A percentile compares a stretch with the other conserved stretches of the same genome.
Conservation (phyloP, 2,888 invertebrate species). For the Galerucella pusilla region DNA sequence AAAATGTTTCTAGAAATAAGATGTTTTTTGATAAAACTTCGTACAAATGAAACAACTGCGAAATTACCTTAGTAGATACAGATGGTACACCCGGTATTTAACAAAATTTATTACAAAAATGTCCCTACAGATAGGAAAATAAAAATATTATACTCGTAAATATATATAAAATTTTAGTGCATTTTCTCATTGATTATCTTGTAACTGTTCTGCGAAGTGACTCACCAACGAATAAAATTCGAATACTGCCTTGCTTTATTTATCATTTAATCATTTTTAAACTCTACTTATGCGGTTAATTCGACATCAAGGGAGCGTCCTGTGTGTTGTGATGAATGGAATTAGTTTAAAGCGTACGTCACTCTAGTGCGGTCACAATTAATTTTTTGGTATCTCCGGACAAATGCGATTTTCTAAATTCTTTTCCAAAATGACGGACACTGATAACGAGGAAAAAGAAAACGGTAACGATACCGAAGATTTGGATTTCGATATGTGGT, state of each 20-base stretch:
- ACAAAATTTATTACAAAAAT: too few relatives aligned
- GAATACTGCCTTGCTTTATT: conserved; percentile 14
- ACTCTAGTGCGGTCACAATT: background rate
- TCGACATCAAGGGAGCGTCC: conserved; percentile 10
- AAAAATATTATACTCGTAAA: too few relatives aligned
- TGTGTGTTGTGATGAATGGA: conserved; percentile 6
- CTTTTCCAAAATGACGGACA: conserved; percentile 35
- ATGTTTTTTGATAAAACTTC: too few relatives aligned
- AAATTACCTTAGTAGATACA: too few relatives aligned
- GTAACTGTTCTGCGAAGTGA: background rate
- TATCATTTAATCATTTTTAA: conserved; percentile 13
- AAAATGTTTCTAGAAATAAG: too few relatives aligned
- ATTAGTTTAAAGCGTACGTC: background rate
- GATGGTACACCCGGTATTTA: too few relatives aligned
- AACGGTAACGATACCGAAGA: conserved; percentile 68
- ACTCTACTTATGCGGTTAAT: conserved; percentile 8
- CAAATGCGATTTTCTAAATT: conserved; percentile 29
- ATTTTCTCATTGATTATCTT: background rate
- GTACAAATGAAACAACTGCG: too few relatives aligned
- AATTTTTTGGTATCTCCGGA: background rate
- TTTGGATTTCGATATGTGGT: conserved; percentile 89
- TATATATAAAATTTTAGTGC: too few relatives aligned
- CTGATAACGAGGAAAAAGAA: conserved; percentile 51
- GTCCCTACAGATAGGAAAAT: too few relatives aligned
- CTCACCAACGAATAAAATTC: conserved; percentile 2